Conservation (phyloP, 2,888 invertebrate genomes). For the Argyresthia goedartella region DNA sequence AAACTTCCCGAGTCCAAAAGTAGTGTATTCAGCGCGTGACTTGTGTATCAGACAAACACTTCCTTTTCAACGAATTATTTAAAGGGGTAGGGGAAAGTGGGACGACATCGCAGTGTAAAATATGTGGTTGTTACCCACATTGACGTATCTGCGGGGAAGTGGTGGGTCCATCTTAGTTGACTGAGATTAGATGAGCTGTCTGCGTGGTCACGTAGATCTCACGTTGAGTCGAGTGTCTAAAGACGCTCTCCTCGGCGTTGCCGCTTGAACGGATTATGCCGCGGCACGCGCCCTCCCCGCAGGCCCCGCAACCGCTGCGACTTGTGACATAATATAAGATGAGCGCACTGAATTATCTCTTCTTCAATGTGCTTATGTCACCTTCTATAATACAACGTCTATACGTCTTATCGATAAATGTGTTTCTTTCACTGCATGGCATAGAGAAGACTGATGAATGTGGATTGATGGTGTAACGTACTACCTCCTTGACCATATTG, state of each 20-base stretch:
- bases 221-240: slow-evolving; percentile 37
- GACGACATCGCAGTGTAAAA: not conserved
- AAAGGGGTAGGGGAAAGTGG: not conserved
- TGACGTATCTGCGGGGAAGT: not conserved
- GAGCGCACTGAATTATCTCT: not conserved
- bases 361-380: not conserved
- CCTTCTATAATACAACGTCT: not conserved
- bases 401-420: not conserved
- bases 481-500: too few species aligned
- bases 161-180: not conserved
- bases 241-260: slow-evolving; percentile 11
- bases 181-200: slow-evolving; percentile 50
- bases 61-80: slow-evolving; percentile 18
- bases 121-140: slow-evolving; percentile 24
- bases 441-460: too few species aligned
- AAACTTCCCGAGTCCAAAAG: slow-evolving; percentile 35
- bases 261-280: slow-evolving; percentile 35
- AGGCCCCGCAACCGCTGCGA: not conserved
- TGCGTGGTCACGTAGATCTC: slow-evolving; percentile 57
- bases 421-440: not conserved
- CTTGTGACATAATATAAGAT: not conserved
- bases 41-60: slow-evolving; percentile 23
- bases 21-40: slow-evolving; percentile 35
- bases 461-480: too few species aligned
- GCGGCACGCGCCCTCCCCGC: slow-evolving; percentile 27